Percentiles rank a stretch among this genome's conserved stretches.
Evolutionary conservation across 2,113 vertebrate species (phyloP).

Genomic region (Lathamus discolor): DNA sequence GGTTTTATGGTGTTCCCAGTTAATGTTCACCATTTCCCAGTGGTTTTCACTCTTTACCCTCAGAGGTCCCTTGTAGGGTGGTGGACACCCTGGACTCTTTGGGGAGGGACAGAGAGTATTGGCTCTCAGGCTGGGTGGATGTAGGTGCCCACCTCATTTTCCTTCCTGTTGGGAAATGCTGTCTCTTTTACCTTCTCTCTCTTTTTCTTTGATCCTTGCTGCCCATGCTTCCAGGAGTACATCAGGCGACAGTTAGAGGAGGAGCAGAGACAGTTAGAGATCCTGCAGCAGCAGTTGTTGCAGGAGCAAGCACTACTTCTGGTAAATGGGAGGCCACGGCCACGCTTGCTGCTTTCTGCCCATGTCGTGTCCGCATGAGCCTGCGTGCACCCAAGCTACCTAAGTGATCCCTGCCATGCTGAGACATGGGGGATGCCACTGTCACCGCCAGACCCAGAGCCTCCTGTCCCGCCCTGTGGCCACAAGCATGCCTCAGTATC

Average conservation of each 20-base stretch:
- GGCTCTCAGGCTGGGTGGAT: not conserved
- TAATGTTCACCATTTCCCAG: not conserved
- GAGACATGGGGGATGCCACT: fast-evolving
- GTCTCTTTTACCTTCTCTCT: constrained; percentile 71
- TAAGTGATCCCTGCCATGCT: not conserved
- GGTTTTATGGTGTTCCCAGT: not conserved
- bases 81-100: not conserved
- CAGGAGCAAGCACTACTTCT: constrained; percentile 99
- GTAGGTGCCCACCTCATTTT: not conserved
- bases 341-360: constrained; percentile 29
- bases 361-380: not conserved
- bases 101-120: not conserved
- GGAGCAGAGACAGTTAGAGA: constrained; percentile 99
- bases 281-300: constrained; percentile 98
- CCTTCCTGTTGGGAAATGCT: constrained; percentile 54
- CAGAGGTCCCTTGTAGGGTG: not conserved
- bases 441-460: not conserved
- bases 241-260: constrained; percentile 99
- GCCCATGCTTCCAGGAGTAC: constrained; percentile 88
- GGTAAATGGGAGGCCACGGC: constrained; percentile 83
- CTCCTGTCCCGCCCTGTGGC: not conserved
- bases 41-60: not conserved
- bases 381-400: not conserved
- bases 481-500: not conserved
- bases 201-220: constrained; percentile 68